These are phyloP conservation scores for Cheilosia scutellata DNA, from an alignment of 2,888 invertebrate species.

Conservation along the genomic window DNA sequence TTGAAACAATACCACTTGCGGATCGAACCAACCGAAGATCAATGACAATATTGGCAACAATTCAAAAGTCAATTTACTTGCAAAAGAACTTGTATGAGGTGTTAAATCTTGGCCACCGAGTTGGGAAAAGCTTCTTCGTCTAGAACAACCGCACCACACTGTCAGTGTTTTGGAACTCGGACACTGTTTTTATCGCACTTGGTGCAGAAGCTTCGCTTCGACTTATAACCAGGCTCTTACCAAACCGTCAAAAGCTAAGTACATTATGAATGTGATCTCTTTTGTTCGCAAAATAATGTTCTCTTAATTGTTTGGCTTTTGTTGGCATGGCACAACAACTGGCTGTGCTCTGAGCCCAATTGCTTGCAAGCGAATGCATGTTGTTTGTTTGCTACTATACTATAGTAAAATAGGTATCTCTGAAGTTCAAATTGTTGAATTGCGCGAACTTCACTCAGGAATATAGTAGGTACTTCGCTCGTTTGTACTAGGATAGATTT, in stretches of 20 bases:
- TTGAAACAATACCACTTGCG: neutral
- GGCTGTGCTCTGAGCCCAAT: neutral
- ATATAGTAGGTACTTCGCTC: neutral
- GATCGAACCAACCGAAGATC: constrained; percentile 1
- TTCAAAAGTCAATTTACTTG: neutral
- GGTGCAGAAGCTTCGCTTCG: constrained; percentile 30
- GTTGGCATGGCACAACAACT: neutral
- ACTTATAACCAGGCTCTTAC: constrained; percentile 16
- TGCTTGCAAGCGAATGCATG: no score
- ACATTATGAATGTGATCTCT: constrained; percentile 34
- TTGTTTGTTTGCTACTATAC: no score
- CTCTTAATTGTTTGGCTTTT: constrained; percentile 37
- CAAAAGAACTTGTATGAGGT: neutral
- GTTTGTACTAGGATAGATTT: neutral
- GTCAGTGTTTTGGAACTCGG: constrained; percentile 2
- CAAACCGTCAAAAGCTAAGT: neutral
- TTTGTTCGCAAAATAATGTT: constrained; percentile 22
- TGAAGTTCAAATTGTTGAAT: no score
- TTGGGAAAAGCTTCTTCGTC: constrained; percentile 24
- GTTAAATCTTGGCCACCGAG: neutral
- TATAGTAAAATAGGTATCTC: no score
- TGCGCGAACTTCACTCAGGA: neutral
- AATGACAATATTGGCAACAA: neutral
- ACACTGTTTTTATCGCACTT: constrained; percentile 57
- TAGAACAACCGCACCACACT: constrained; percentile 57